Conservation (phyloP, 1,140 invertebrate species). For the Bilobella aurantiaca region DNA sequence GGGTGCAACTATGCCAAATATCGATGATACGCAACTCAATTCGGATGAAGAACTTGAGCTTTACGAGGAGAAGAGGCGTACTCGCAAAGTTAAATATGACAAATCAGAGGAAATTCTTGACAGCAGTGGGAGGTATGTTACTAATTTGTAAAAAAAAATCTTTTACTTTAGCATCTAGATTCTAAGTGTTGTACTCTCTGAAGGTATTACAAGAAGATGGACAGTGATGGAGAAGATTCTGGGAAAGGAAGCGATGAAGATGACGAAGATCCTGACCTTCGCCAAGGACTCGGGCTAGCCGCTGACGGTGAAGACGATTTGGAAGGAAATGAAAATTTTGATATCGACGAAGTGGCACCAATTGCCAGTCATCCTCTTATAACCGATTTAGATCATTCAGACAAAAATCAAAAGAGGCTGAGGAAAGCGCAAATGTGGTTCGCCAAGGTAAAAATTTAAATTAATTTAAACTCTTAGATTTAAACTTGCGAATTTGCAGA, state of each 20-base stretch:
- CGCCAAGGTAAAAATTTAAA: conserved; percentile 51
- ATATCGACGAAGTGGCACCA: conserved; percentile 39
- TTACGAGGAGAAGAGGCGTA: conserved; percentile 40
- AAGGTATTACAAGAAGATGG: conserved; percentile 52
- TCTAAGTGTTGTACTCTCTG: neutral
- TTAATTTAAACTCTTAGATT: neutral
- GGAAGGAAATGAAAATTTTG: conserved; percentile 38
- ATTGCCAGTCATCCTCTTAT: conserved; percentile 61
- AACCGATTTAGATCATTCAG: conserved; percentile 67
- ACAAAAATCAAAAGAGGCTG: conserved; percentile 56
- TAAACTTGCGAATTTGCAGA: conserved; percentile 13
- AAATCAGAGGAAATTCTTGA: conserved; percentile 55
- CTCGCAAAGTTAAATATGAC: conserved; percentile 53
- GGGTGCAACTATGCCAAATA: conserved; percentile 8
- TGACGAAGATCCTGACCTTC: conserved; percentile 45
- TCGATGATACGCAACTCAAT: conserved; percentile 45
- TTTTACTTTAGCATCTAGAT: too few species aligned
- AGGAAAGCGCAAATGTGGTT: conserved; percentile 80
- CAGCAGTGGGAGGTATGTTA: conserved; percentile 54
- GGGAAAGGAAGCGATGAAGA: conserved; percentile 37
- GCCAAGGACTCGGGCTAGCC: conserved; percentile 49
- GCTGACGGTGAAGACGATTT: conserved; percentile 38
- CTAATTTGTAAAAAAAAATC: too few species aligned
- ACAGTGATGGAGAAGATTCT: conserved; percentile 39
- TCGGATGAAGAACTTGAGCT: conserved; percentile 51